Conservation (phyloP, 1,140 invertebrate species). For the Pectinophora gossypiella region DNA sequence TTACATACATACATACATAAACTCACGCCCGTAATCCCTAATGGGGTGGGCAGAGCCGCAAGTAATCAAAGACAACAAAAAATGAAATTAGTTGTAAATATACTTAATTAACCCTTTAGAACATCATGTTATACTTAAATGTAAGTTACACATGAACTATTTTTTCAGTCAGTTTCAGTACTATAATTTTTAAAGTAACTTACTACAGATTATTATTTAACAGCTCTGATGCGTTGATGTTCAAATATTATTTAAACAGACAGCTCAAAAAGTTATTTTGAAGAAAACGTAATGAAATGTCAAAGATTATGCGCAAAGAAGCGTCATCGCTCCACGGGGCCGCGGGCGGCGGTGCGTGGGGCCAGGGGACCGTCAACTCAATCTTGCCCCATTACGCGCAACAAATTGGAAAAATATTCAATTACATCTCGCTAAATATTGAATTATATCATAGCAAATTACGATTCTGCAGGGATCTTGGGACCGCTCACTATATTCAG, state of each 20-base stretch:
- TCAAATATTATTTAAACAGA: background rate
- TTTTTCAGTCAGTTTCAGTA: too few relatives aligned
- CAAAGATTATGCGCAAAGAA: conserved; percentile 40
- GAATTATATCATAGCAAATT: conserved; percentile 73
- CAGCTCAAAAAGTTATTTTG: background rate
- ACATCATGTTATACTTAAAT: too few relatives aligned
- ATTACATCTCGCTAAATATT: conserved; percentile 73
- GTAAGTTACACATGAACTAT: too few relatives aligned
- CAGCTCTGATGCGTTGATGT: too few relatives aligned
- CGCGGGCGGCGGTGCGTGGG: conserved; percentile 22
- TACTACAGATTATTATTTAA: too few relatives aligned
- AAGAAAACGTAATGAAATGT: background rate
- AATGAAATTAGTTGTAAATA: too few relatives aligned
- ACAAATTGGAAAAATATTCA: conserved; percentile 76
- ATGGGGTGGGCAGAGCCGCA: too few relatives aligned
- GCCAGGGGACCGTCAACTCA: conserved; percentile 62
- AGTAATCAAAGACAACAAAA: too few relatives aligned
- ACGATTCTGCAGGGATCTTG: conserved; percentile 61
- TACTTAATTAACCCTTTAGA: too few relatives aligned
- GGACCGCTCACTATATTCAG: background rate
- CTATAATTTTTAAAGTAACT: too few relatives aligned
- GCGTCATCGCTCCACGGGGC: conserved; percentile 16
- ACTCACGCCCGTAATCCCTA: too few relatives aligned
- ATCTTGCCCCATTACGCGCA: conserved; percentile 74
- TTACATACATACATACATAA: too few relatives aligned